These are phyloP conservation scores for Potamarius usumacintae DNA, from an alignment of 2,113 vertebrate species.

Conservation along the genomic window DNA sequence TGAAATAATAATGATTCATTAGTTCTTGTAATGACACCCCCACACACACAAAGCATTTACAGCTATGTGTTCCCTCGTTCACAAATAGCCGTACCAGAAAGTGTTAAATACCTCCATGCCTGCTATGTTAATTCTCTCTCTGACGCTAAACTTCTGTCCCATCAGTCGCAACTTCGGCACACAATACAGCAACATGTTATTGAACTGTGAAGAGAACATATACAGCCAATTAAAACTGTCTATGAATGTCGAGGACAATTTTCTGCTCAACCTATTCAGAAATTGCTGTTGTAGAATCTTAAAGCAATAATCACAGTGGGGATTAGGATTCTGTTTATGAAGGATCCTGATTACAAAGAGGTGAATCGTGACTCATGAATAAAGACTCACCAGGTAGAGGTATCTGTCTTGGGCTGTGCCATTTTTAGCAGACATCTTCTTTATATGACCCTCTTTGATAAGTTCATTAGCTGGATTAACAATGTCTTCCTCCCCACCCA, in stretches of 20 bases:
- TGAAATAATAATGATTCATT: constrained; percentile 54
- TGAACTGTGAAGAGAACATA: constrained; percentile 77
- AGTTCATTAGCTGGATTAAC: constrained; percentile 97
- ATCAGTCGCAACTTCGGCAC: constrained; percentile 93
- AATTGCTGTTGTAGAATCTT: not conserved
- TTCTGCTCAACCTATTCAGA: not conserved
- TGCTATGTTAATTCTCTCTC: constrained; percentile 92
- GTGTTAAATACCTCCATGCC: constrained; percentile 84
- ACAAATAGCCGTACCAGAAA: not conserved
- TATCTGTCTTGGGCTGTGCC: constrained; percentile 93
- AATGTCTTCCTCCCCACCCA: constrained; percentile 95
- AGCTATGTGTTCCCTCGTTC: not conserved
- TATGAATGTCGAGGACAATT: not conserved
- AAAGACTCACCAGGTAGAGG: constrained; percentile 86
- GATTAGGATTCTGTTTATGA: not conserved
- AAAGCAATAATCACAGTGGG: not conserved
- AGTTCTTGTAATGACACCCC: not conserved
- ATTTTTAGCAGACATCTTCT: constrained; percentile 95
- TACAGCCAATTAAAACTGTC: not conserved
- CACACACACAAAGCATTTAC: not conserved
- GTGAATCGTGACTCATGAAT: constrained; percentile 1
- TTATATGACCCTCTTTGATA: constrained; percentile 95
- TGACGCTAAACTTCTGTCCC: constrained; percentile 96
- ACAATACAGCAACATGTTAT: constrained; percentile 96
- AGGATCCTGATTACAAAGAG: not conserved